Evolutionary conservation across 2,888 invertebrate genomes (phyloP).

Genomic region (Drosophila suboccidentalis): DNA sequence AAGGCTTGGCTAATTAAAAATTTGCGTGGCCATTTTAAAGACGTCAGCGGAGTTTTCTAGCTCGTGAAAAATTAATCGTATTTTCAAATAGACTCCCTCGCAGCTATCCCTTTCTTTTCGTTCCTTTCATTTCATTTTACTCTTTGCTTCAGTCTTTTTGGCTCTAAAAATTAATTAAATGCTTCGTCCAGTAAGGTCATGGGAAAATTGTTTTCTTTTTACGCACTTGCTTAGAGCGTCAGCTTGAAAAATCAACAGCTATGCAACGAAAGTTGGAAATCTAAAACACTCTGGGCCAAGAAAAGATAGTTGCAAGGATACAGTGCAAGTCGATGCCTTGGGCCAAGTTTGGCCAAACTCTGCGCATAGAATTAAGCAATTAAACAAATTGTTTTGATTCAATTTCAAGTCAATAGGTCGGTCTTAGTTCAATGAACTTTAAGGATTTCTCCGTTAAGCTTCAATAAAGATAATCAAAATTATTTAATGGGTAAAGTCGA

Average conservation of each 20-base stretch:
- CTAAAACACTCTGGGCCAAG: neutral
- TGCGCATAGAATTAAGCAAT: constrained; percentile 54
- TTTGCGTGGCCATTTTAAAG: constrained; percentile 57
- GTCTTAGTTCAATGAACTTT: neutral
- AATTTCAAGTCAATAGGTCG: neutral
- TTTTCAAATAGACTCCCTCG: constrained; percentile 66
- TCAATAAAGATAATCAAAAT: neutral
- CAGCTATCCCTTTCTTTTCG: constrained; percentile 20
- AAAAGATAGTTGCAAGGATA: constrained; percentile 15
- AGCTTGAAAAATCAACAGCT: constrained; percentile 29
- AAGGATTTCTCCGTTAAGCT: neutral
- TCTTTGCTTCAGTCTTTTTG: constrained; percentile 48
- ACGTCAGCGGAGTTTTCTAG: constrained; percentile 31
- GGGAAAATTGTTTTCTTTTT: constrained; percentile 24
- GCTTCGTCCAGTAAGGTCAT: constrained; percentile 58
- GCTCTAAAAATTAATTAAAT: constrained; percentile 71
- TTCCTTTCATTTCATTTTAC: constrained; percentile 13
- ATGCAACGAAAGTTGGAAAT: constrained; percentile 8
- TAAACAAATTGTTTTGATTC: constrained; percentile 48
- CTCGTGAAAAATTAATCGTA: constrained; percentile 60
- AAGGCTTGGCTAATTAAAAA: constrained; percentile 74
- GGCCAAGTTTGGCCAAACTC: constrained; percentile 34
- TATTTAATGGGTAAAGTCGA: neutral
- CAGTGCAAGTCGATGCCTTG: constrained; percentile 33
- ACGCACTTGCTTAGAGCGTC: constrained; percentile 13